These are phyloP conservation scores for Erynnis tages DNA, from an alignment of 2,888 invertebrate species.

Conservation along the genomic window DNA sequence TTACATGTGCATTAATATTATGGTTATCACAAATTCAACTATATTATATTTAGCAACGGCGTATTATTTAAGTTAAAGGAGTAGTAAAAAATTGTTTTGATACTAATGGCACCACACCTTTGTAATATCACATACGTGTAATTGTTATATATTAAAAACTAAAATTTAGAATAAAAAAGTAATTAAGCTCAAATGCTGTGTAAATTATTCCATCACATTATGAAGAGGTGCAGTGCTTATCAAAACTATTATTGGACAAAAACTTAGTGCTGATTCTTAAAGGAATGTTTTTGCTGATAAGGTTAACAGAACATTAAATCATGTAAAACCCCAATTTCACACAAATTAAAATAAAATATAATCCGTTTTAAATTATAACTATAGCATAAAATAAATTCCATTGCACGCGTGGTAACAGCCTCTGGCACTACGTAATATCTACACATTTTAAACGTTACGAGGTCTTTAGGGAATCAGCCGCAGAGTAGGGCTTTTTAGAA, in stretches of 20 bases:
- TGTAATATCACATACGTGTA: not conserved
- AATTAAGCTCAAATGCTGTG: not conserved
- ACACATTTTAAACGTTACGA: not conserved
- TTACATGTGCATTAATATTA: not conserved
- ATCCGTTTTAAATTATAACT: not conserved
- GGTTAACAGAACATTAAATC: no score
- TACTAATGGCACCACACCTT: not conserved
- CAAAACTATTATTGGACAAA: no score
- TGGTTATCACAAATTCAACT: not conserved
- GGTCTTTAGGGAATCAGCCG: not conserved
- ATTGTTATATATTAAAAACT: not conserved
- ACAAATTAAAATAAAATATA: not conserved
- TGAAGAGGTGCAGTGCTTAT: not conserved
- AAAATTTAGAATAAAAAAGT: not conserved
- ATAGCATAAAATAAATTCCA: not conserved
- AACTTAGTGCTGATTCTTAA: no score
- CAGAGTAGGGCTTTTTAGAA: no score
- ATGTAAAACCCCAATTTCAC: no score
- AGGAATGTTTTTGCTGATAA: no score
- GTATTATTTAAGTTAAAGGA: no score
- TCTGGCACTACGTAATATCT: not conserved
- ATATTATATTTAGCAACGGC: no score
- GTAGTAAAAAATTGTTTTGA: not conserved
- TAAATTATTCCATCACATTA: not conserved
- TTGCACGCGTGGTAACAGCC: not conserved